Conservation (phyloP, 2,888 invertebrate species). For the Fragum fragum region DNA sequence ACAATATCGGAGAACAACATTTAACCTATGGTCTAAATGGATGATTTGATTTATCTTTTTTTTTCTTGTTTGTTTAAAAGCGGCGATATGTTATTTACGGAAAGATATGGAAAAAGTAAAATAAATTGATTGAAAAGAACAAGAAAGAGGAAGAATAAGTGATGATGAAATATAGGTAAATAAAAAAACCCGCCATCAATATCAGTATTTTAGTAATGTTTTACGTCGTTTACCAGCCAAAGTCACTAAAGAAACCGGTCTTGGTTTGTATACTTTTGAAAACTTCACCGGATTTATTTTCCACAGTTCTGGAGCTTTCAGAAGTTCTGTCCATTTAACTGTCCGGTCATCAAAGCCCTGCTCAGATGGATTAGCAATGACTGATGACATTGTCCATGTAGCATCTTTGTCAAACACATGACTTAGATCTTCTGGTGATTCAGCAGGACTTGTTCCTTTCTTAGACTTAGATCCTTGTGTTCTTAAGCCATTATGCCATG, state of each 20-base stretch:
- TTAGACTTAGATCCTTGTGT: not conserved
- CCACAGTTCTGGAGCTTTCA: slow-evolving; percentile 71
- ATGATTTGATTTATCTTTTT: too few relatives aligned
- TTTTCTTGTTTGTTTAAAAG: too few relatives aligned
- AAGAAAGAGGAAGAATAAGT: too few relatives aligned
- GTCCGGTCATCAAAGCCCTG: not conserved
- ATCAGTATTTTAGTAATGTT: slow-evolving; percentile 35
- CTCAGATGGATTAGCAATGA: slow-evolving; percentile 63
- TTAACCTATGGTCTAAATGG: too few relatives aligned
- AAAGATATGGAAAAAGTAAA: too few relatives aligned
- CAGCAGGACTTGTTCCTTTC: not conserved
- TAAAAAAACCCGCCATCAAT: too few relatives aligned
- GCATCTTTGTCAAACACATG: slow-evolving; percentile 46
- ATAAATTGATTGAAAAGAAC: too few relatives aligned
- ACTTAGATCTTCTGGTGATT: not conserved
- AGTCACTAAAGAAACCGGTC: slow-evolving; percentile 47
- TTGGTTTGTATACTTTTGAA: not conserved
- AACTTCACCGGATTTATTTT: slow-evolving; percentile 33
- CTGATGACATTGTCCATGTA: slow-evolving; percentile 52
- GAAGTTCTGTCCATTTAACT: slow-evolving; percentile 66
- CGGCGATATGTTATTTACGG: too few relatives aligned
- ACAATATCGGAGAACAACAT: too few relatives aligned
- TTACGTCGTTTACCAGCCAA: slow-evolving; percentile 55
- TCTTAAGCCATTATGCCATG: not conserved
- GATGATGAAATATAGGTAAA: too few relatives aligned